A percentile compares a stretch with the other conserved stretches of the same genome.
Evolutionary conservation across 2,888 invertebrate species (phyloP).

Genomic region (Neoascia interrupta): DNA sequence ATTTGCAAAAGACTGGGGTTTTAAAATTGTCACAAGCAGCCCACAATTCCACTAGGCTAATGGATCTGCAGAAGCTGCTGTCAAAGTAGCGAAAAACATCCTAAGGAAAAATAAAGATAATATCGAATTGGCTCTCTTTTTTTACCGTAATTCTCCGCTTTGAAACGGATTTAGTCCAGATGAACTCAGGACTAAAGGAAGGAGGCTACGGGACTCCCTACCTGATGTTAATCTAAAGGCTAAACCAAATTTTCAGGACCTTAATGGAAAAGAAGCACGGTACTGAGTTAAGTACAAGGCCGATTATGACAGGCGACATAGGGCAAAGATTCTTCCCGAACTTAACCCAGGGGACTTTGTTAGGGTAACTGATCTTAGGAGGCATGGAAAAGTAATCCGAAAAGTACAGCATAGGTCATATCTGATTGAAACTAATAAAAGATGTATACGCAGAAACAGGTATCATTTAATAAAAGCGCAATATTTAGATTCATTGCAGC

Average conservation of each 20-base stretch:
- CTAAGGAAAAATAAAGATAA: not conserved
- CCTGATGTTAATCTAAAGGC: not conserved
- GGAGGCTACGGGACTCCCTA: not conserved
- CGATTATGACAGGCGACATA: slow-evolving; percentile 2
- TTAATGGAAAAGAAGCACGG: not conserved
- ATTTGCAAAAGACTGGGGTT: slow-evolving; percentile 5
- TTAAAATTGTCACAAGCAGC: not conserved
- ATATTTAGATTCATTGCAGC: slow-evolving; percentile 14
- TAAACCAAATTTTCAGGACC: not conserved
- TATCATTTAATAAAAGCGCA: slow-evolving; percentile 16
- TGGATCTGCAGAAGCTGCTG: slow-evolving; percentile 10
- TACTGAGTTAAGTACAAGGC: not conserved
- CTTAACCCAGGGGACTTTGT: not conserved
- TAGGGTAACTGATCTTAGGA: not conserved
- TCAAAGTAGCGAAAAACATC: not conserved
- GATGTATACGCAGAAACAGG: slow-evolving; percentile 8
- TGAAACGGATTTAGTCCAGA: not conserved
- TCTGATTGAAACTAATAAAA: slow-evolving; percentile 7
- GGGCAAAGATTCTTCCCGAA: not conserved
- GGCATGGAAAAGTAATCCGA: slow-evolving; percentile 5
- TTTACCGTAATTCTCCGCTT: not conserved
- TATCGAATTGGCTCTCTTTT: not conserved
- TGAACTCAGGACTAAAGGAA: no score
- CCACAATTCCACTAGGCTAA: slow-evolving; percentile 15
- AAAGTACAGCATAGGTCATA: slow-evolving; percentile 17